Base-by-base conservation (phyloP, 2,113 vertebrate species). In the Gymnarchus niloticus region DNA sequence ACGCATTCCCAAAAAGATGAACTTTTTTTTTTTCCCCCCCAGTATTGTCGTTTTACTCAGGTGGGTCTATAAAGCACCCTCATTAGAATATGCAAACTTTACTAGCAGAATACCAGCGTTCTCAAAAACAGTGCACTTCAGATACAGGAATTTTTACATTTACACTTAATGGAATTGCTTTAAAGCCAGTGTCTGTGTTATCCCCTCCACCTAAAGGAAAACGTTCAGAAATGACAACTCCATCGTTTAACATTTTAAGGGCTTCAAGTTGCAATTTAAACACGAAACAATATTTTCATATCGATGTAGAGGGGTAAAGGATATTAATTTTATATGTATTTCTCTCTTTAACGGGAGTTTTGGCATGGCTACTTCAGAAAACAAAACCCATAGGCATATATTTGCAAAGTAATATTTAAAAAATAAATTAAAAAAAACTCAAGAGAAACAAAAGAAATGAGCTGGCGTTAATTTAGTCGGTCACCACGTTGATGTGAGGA, bases 191-290 rank as follows among this genome's bases (percentile, higher is more conserved):
- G n/a, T n/a, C n/a, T n/a, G n/a, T n/a, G n/a, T n/a, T n/a, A n/a
- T n/a, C n/a, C 12, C 17, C 12, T 5, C 33, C 41, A 28, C 65
- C 65, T 41, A 17, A 73, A 41, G 33, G 14, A 41, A 73, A 73
- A 19, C 65, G 33, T 73, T 73, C 14, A 41, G 33, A 73, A 41
- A 73, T 73, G 65, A 37, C 33, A 33, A 14, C 65, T 69, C 83
- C 25, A 87, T 89, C 49, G 56, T 81, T 14, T 81, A 83, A 87
- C 88, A 88, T 86, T 54, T 85, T 81, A 83, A 73, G 51, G 41
- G 87, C 33, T 84, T 90, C 83, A 59, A 37, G 84, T 86, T 88
- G 87, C 91, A 87, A 87, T 86, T 83, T 85, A 90, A 89, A 90
- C 51, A 89, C n/a, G n/a, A 88, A 10, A 37, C 6, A 57, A 77